Base-by-base conservation (phyloP, 2,888 invertebrate genomes). In the Alsophila aescularia region DNA sequence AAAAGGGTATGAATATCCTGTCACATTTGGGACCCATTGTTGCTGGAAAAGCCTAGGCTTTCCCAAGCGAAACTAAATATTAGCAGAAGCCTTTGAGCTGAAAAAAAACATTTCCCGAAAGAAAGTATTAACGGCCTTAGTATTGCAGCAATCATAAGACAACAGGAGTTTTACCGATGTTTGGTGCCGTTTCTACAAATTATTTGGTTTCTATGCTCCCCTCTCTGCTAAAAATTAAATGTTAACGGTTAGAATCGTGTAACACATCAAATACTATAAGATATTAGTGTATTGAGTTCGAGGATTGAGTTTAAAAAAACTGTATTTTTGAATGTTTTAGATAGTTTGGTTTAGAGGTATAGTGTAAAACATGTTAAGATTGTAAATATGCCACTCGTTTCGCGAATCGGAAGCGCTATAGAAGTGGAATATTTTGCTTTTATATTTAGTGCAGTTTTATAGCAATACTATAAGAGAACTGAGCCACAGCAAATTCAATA, bases 161-260 rank as follows among this genome's bases (percentile, higher is more conserved):
- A 72, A 81, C 78, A 70, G 67, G 67, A 74, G 62, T 78, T 81
- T 91, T 92, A 92, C 92, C 91, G 85, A 84, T 83, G 62, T 65
- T 70, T 75, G 75, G 72, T 81, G 83, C 78, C 77, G 73, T 79
- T 79, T 80, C 80, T 83, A 85, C 61, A 73, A 77, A 80, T 74
- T 86, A 86, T 81, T 80, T 84, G 72, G 77, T 77, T 58, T 83
- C 85, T 90, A 91, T 72, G 90, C 84, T 87, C 88, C 90, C 87
- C 92, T 90, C 89, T 78, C 90, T 79, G 86, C 91, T 91, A 92
- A 84, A 88, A 92, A 90, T 83, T 73, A 89, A 92, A 90, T 83
- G 82, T 85, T 84, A 83, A 75, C 70, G 64, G 78, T 86, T 86
- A 87, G 74, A 73, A 79, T 70, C 60, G 59, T 60, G 53, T 64